Evolutionary conservation across 2,113 vertebrate species (phyloP), one percentile per base, ranked within the genome.

Genomic region (Anas platyrhynchos): DNA sequence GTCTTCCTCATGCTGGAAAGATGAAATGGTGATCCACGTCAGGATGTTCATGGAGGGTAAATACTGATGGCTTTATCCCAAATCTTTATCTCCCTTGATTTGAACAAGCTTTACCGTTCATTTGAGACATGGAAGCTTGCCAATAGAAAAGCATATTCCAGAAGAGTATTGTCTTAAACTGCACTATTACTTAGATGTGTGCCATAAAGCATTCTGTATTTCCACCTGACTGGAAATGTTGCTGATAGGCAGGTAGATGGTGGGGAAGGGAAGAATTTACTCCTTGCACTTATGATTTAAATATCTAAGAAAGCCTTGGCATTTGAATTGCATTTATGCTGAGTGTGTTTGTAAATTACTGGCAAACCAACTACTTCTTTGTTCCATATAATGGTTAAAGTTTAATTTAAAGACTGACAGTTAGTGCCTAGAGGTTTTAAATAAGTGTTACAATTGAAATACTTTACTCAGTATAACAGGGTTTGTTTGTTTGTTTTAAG

Each of bases 151-250:
- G 54, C 1, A 1, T 46, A 63, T 63, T 32, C 73, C n/a, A 7
- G 63, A 63, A n/a, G 41, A 79, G 16, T 41, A 25, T 71, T 85
- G 29, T 43, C 34, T 86, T 72, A 29, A 91, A 59, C 34, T 71
- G 25, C 38, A 6, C 46, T 52, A 6, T 26, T 86, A 83, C 66
- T 67, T 86, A 63, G 20, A 63, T 84, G 46, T 83, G 61, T 29
- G 27, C n/a, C 38, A 38, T 71, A 91, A 96, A 88, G 34, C 41
- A n/a, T 66, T 44, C 83, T 92, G 86, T 29, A 83, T 90, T 80
- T 92, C 16, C 34, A 66, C 26, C 65, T 72, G 4, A 4, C 6
- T 76, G 67, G 43, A 61, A 83, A 38, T 85, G 31, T 65, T 65
- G 32, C 16, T 56, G 54, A 32, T 82, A 67, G 65, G 32, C 61